Base-by-base conservation (phyloP, 2,113 vertebrate genomes). In the Burhinus oedicnemus region DNA sequence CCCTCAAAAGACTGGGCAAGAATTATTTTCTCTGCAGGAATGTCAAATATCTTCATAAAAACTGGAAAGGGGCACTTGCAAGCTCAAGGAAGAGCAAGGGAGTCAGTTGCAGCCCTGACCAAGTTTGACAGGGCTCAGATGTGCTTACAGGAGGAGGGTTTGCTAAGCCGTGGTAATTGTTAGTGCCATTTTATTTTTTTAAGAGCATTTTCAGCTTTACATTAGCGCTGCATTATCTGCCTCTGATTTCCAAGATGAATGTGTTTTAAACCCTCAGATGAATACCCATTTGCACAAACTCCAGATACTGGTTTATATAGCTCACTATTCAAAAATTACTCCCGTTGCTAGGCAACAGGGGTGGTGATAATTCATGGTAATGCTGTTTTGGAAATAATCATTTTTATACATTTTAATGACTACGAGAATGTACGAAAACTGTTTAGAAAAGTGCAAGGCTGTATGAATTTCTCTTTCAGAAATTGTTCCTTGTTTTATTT, bases 281-380 rank as follows among this genome's bases (percentile, higher is more conserved):
- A 97, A 90, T 80, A 91, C 83, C 95, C 96, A 97, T 98, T 98
- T 97, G 94, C 96, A 97, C 96, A 94, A 97, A 98, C 93, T 97
- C 95, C 57, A 68, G 92, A 87, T 96, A 92, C 69, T 81, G 62
- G 82, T 96, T 98, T 97, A 93, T 93, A 89, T 58, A 95, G 83
- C 78, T 97, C 95, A 86, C 97, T 96, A 88, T 97, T 98, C 92
- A 97, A 96, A 98, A 98, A 98, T 93, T 97, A 98, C 97, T 97
- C 79, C 44, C 91, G 98, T 98, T 98, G 98, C 98, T 97, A 98
- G 54, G 98, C 97, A 98, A 98, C 98, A 32, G 12, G 70, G 71
- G 74, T 96, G 57, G 80, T 96, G 93, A 95, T 97, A 91, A 97
- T 97, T 97, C 97, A 94, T 94, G 65, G 78, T 93, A 96, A 95